Conservation (phyloP, 2,113 vertebrate genomes). For the Ailuropoda melanoleuca region DNA sequence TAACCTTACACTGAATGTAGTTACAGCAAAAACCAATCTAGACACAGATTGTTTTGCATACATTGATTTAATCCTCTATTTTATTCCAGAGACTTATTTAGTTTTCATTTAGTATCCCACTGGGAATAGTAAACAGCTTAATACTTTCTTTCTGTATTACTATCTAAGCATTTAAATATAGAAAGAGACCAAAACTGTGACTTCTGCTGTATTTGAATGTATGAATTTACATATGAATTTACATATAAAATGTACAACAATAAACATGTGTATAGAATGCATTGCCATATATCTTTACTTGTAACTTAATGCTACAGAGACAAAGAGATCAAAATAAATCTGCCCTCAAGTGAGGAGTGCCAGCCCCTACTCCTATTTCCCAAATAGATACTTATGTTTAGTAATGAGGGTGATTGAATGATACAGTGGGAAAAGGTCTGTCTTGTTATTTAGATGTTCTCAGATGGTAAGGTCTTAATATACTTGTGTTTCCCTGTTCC, state of each 20-base stretch:
- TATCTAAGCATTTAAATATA: slow-evolving; percentile 34
- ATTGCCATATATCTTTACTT: neutral
- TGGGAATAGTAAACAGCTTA: slow-evolving; percentile 33
- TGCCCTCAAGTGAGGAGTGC: neutral
- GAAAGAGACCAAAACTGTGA: slow-evolving; percentile 10
- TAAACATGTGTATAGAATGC: neutral
- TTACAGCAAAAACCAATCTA: slow-evolving; percentile 61
- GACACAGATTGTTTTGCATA: neutral
- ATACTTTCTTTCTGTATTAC: slow-evolving; percentile 48
- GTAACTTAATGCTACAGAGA: neutral
- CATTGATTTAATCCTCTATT: slow-evolving; percentile 52
- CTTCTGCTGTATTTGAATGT: neutral
- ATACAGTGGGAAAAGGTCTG: neutral
- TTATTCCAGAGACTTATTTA: slow-evolving; percentile 51
- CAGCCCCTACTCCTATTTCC: neutral
- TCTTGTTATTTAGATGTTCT: neutral
- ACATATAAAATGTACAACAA: neutral
- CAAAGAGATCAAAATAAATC: neutral
- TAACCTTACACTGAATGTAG: slow-evolving; percentile 42
- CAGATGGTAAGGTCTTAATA: neutral
- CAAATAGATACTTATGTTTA: neutral
- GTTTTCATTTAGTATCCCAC: slow-evolving; percentile 51
- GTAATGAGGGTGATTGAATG: neutral
- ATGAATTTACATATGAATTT: slow-evolving; percentile 4
- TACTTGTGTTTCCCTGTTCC: neutral